Evolutionary conservation across 2,113 vertebrate species (phyloP).

Genomic region (Globicephala melas): DNA sequence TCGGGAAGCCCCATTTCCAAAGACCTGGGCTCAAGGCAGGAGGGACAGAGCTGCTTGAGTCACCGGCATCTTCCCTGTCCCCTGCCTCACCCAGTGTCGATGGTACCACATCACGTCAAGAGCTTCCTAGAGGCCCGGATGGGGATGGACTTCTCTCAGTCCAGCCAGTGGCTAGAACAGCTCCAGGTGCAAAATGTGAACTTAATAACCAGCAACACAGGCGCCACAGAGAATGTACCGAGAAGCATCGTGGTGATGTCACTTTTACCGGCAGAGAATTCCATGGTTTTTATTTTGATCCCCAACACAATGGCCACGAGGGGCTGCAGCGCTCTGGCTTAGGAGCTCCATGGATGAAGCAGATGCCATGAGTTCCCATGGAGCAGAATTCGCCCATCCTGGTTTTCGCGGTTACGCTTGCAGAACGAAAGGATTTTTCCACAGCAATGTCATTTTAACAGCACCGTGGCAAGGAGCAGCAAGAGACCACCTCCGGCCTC

Average conservation of each 20-base stretch:
- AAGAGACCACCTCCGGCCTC: constrained; percentile 40
- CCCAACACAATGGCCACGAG: neutral
- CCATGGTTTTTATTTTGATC: neutral
- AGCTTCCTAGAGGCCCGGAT: neutral
- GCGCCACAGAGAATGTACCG: neutral
- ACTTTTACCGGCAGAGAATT: neutral
- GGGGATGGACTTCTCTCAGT: neutral
- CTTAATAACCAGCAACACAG: neutral
- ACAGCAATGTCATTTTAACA: neutral
- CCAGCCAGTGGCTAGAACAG: neutral
- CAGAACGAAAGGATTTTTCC: constrained; percentile 29
- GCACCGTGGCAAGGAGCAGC: constrained; percentile 22
- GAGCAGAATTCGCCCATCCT: neutral
- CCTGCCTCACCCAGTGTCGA: neutral
- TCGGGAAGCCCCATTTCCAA: neutral
- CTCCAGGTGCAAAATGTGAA: neutral
- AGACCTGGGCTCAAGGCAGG: neutral
- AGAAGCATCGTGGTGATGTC: neutral
- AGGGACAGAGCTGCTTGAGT: neutral
- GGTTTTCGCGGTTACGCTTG: neutral
- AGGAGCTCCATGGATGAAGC: neutral
- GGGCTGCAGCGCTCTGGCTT: accelerated
- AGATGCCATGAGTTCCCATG: neutral
- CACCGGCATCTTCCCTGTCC: neutral
- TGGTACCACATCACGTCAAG: neutral